Evolutionary conservation across 2,113 vertebrate species (phyloP), one percentile per base, ranked within the genome.

Genomic region (Paedocypris sp.): DNA sequence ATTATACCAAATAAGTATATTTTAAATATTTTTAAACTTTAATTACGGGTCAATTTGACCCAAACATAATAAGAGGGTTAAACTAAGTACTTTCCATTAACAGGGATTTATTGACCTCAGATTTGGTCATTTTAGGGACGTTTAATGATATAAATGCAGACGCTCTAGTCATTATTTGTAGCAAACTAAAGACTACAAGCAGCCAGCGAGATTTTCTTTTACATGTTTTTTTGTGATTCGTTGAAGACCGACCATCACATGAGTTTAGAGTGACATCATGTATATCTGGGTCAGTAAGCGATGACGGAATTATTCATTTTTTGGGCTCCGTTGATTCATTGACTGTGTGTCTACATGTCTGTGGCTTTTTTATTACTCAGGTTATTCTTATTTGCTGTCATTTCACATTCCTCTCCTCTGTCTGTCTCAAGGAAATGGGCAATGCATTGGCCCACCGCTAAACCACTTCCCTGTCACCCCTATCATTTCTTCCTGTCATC

Each of bases 301-400:
- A 32, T 50, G 47, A 12, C 23, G 2, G 13, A 28, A 47, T 16
- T n/a, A 13, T 28, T 47, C n/a, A 47, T 28, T 47, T 47, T 47
- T 28, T 22, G n/a, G n/a, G n/a, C n/a, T n/a, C n/a, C n/a, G 23
- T 16, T 16, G 23, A 28, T n/a, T n/a, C n/a, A n/a, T n/a, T n/a
- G n/a, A n/a, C n/a, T n/a, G n/a, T n/a, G n/a, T n/a, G n/a, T n/a
- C 38, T 28, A 19, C 36, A 31, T 47, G 20, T 53, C 49, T 63
- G 13, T 45, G 61, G 20, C 28, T 46, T n/a, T 47, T 61, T 67
- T 67, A 67, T 67, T 67, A 67, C 61, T 54, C 49, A 29, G 59
- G 65, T 68, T 68, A 51, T 63, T 62, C 29, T 42, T 68, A 35
- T 48, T 39, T 53, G 48, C 50, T 68, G 52, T 56, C 60, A 70